Conservation (phyloP, 2,797 vertebrate genomes). For the Acipenser ruthenus region DNA sequence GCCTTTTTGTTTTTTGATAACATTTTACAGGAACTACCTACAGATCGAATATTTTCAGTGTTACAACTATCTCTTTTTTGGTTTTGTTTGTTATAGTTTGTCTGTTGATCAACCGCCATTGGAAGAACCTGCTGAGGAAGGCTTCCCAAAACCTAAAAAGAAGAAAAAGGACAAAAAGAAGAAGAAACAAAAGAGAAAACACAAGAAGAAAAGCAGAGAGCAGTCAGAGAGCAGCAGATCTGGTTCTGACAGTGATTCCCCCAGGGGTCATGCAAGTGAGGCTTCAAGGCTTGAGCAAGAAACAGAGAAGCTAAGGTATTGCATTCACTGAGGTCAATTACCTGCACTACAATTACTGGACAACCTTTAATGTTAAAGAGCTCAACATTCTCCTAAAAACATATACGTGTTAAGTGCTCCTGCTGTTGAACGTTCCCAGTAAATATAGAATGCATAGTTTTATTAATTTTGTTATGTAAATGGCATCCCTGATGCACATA, state of each 20-base stretch:
- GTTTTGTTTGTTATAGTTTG: slow-evolving; percentile 32
- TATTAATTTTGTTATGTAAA: too few species aligned
- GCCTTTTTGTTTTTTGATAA: too few species aligned
- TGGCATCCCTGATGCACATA: too few species aligned
- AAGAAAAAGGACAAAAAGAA: slow-evolving; percentile 74
- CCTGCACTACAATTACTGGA: too few species aligned
- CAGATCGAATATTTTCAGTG: too few species aligned
- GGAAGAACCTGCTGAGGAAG: slow-evolving; percentile 33
- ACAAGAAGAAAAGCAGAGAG: slow-evolving; percentile 55
- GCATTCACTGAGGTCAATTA: slow-evolving; percentile 21
- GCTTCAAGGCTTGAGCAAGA: slow-evolving; percentile 35
- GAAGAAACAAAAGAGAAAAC: slow-evolving; percentile 65
- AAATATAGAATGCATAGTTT: too few species aligned
- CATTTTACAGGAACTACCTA: too few species aligned
- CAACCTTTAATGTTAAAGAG: too few species aligned
- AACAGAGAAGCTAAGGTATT: slow-evolving; percentile 34
- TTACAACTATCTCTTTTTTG: slow-evolving; percentile 2
- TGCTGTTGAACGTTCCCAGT: too few species aligned
- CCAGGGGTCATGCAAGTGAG: slow-evolving; percentile 40
- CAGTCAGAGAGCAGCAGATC: slow-evolving; percentile 50
- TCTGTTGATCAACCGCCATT: slow-evolving; percentile 41
- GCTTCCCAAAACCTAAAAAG: slow-evolving; percentile 35
- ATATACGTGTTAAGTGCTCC: too few species aligned
- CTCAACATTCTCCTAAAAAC: too few species aligned
- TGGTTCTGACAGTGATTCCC: slow-evolving; percentile 51